phyloP scores from a whole-genome alignment of 2,888 invertebrate genomes.

The Chouioia cunea region DNA sequence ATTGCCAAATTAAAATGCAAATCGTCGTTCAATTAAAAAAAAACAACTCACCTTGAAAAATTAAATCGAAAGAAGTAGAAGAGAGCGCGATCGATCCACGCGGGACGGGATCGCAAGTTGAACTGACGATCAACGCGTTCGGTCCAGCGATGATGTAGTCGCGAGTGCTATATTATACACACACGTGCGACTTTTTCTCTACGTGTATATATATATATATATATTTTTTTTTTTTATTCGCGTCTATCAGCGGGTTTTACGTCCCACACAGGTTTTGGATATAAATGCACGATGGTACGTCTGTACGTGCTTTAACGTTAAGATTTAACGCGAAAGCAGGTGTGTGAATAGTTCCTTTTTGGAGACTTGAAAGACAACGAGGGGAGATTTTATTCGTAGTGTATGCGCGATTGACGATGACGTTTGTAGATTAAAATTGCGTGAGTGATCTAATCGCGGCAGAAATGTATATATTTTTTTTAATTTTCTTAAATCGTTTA shows the following conservation, averaged over 20 bases:
- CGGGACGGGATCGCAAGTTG: constrained; percentile 30
- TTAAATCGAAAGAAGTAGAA: neutral
- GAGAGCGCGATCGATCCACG: constrained; percentile 17
- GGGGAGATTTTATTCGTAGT: no score
- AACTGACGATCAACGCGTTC: constrained; percentile 24
- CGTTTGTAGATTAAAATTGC: no score
- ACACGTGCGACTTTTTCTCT: constrained; percentile 16
- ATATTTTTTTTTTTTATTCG: no score
- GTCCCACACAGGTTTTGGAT: neutral
- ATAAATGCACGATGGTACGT: neutral
- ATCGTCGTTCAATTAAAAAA: neutral
- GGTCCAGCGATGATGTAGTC: constrained; percentile 25
- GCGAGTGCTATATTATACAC: neutral
- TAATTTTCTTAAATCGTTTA: neutral
- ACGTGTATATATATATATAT: no score
- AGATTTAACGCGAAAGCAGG: no score
- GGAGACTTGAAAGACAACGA: no score
- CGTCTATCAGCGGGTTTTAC: no score
- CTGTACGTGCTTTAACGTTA: no score
- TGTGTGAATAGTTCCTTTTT: no score
- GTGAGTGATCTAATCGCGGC: no score
- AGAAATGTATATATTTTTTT: no score
- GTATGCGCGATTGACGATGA: no score
- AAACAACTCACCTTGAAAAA: constrained; percentile 13
- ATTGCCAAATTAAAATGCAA: neutral